Percentiles rank a stretch among this genome's conserved stretches.
Evolutionary conservation across 2,797 vertebrate genomes (phyloP).

Genomic region (Spondyliosoma cantharus): DNA sequence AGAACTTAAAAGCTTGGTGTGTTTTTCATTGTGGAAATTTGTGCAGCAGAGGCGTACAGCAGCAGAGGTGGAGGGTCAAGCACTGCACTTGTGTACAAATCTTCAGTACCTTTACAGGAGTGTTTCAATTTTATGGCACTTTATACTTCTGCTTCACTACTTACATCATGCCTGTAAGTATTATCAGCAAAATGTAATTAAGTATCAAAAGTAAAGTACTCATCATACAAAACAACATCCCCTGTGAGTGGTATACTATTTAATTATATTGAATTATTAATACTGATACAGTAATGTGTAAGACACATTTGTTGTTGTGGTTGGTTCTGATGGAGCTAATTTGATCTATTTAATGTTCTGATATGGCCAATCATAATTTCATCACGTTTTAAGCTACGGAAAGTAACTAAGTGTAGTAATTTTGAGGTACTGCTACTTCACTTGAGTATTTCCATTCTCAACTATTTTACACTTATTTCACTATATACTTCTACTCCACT

Average conservation of each 20-base stretch:
- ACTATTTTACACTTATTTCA: too few relatives aligned
- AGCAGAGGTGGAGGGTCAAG: not conserved
- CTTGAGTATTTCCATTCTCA: too few relatives aligned
- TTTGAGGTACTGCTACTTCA: too few relatives aligned
- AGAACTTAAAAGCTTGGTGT: conserved; percentile 1
- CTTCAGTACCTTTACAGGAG: not conserved
- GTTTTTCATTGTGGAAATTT: conserved; percentile 15
- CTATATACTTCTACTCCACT: too few relatives aligned
- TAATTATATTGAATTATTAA: not conserved
- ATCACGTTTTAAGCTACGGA: too few relatives aligned
- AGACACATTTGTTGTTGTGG: not conserved
- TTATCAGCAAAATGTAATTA: not conserved
- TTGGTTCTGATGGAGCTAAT: not conserved
- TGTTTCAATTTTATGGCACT: not conserved
- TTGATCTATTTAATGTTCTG: not conserved
- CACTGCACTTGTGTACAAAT: too few relatives aligned
- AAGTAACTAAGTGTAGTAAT: too few relatives aligned
- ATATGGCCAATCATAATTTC: not conserved
- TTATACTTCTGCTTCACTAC: not conserved
- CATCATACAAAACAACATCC: not conserved
- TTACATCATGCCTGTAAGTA: not conserved
- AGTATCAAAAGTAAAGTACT: not conserved
- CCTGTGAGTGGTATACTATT: not conserved
- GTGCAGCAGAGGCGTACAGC: not conserved
- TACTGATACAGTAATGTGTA: not conserved